Percentiles rank a stretch among this genome's conserved stretches.
phyloP scores from a whole-genome alignment of 2,797 vertebrate species.

The Eleutherodactylus coqui region DNA sequence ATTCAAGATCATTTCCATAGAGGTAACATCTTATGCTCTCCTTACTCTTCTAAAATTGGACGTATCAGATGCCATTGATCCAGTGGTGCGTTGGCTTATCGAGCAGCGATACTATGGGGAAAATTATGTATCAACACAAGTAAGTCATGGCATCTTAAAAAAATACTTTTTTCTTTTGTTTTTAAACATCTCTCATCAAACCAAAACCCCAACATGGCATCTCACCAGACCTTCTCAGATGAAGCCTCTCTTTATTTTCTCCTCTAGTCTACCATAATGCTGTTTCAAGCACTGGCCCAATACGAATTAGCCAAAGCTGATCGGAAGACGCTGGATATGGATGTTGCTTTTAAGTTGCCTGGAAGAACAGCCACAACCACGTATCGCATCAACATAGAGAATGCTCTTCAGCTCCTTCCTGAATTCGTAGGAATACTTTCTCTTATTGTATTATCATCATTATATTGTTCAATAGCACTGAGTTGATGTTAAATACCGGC shows the following conservation, averaged over 20 bases:
- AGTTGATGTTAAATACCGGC: no score
- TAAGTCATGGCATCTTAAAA: background rate
- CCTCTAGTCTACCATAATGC: background rate
- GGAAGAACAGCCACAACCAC: background rate
- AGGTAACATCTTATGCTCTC: conserved; percentile 4
- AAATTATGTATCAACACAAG: background rate
- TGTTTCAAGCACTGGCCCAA: conserved; percentile 1
- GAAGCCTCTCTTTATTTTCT: no score
- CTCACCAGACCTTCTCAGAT: background rate
- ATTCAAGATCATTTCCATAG: background rate
- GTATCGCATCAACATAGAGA: background rate
- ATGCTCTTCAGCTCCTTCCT: background rate
- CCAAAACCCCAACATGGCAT: background rate
- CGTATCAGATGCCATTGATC: background rate
- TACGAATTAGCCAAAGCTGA: background rate
- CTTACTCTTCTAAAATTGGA: background rate
- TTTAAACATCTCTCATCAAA: background rate
- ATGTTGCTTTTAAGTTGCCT: background rate
- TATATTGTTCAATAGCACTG: no score
- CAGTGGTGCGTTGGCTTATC: background rate
- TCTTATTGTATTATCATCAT: no score
- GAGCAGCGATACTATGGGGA: background rate
- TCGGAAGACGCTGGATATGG: background rate
- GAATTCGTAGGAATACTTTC: background rate
- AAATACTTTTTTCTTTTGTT: no score